Base-by-base conservation (phyloP, 2,888 invertebrate genomes). In the Agriotes lineatus region DNA sequence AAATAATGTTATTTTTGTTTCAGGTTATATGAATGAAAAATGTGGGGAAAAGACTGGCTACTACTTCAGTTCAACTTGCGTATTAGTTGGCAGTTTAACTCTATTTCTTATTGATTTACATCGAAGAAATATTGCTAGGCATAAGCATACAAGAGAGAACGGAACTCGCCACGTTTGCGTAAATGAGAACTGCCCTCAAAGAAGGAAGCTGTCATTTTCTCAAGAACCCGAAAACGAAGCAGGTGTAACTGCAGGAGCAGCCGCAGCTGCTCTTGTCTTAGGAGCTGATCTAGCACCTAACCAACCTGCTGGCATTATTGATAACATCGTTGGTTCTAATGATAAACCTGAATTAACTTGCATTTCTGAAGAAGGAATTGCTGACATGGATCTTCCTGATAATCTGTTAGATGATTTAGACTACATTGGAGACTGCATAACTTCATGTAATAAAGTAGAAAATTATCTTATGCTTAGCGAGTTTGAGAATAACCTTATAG, bases 401-500 rank as follows among this genome's bases (percentile, higher is more conserved):
- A 92, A 93, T 81, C 83, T 93, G 63, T 86, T 93, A 25, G 93
- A 93, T 69, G 93, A 93, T 78, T 85, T 93, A 74, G 93, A 93
- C 80, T 93, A 93, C 80, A 92, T 92, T 72, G 93, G 92, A 62
- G 93, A 93, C 82, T 93, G 93, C 83, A 93, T 94, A 82, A 93
- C 93, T 75, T 93, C 93, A 72, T 94, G 93, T 84, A 93, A 93
- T 86, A 93, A 93, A 88, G 91, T 94, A 73, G 94, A 94, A 83
- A 93, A 94, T 85, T 94, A 93, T 82, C 85, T 94, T 77, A 93
- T 94, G 93, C 87, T 94, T 72, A 93, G 93, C 78, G 94, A 94
- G 83, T 94, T 93, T 83, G 94, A 94, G 82, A 94, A 94, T 85
- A 94, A 94, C 82, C 85, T 94, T 67, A 93, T 92, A 78, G 92